Evolutionary conservation across 2,888 invertebrate species (phyloP).

Genomic region (Amorpha juglandis): DNA sequence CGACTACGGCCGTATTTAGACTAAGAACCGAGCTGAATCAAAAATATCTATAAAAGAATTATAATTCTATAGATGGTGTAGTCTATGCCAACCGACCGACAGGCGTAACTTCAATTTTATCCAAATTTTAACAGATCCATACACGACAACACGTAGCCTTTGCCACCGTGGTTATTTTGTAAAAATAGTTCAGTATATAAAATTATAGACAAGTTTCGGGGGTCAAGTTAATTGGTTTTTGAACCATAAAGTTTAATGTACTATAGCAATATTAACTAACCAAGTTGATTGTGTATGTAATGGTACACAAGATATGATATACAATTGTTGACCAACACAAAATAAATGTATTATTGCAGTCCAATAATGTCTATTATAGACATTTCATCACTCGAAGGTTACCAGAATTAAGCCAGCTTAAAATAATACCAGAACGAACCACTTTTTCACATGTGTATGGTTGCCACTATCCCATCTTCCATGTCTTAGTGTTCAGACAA

Average conservation of each 20-base stretch:
- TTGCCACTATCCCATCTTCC: no score
- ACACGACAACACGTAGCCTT: neutral
- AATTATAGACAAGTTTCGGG: conserved; percentile 8
- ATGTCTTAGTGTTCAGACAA: no score
- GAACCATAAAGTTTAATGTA: conserved; percentile 4
- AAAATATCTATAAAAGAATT: conserved; percentile 5
- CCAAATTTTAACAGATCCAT: neutral
- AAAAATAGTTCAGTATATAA: conserved; percentile 20
- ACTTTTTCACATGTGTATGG: no score
- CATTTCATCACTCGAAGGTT: no score
- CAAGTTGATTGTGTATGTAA: neutral
- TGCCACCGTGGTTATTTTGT: neutral
- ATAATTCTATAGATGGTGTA: neutral
- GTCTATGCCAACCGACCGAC: conserved; percentile 10
- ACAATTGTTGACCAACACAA: no score
- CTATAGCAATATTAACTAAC: neutral
- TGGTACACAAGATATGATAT: no score
- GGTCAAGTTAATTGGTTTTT: conserved; percentile 9
- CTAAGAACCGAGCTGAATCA: conserved; percentile 3
- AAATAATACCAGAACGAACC: no score
- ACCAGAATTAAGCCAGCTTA: no score
- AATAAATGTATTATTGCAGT: no score
- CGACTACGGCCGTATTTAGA: conserved; percentile 7
- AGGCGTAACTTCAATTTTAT: neutral
- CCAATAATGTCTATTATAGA: no score